phyloP scores from a whole-genome alignment of 2,797 vertebrate genomes.

The Mus minutoides region DNA sequence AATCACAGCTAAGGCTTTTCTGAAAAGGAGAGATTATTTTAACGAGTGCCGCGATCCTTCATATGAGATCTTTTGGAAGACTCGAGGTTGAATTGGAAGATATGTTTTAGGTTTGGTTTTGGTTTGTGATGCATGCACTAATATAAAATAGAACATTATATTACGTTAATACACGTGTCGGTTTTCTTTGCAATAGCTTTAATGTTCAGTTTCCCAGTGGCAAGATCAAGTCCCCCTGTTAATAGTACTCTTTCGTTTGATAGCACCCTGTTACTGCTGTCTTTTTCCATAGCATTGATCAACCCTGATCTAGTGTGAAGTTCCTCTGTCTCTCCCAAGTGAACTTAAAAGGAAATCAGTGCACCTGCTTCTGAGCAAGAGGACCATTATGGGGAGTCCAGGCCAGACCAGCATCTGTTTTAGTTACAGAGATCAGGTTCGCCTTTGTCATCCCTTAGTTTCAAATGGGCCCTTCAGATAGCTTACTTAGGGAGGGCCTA shows the following conservation, averaged over 20 bases:
- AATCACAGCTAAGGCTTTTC: background rate
- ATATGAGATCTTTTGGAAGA: background rate
- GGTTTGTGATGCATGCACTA: background rate
- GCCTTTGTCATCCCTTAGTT: background rate
- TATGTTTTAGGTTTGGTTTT: background rate
- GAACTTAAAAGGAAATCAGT: background rate
- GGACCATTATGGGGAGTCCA: background rate
- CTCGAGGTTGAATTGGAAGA: background rate
- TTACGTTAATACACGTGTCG: background rate
- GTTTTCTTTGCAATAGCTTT: background rate
- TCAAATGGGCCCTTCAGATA: background rate
- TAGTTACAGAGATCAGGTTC: background rate
- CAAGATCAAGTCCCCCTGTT: too few species aligned
- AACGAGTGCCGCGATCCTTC: background rate
- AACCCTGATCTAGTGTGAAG: background rate
- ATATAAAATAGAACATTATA: background rate
- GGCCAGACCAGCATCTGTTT: background rate
- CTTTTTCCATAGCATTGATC: background rate
- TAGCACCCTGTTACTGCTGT: background rate
- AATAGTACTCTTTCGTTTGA: background rate
- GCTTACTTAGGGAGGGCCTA: background rate
- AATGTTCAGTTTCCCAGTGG: background rate
- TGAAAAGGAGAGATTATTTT: background rate
- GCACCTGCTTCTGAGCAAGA: background rate
- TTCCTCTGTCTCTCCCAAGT: background rate